Base-by-base conservation (phyloP, 2,888 invertebrate species). In the Tetragonisca angustula region DNA sequence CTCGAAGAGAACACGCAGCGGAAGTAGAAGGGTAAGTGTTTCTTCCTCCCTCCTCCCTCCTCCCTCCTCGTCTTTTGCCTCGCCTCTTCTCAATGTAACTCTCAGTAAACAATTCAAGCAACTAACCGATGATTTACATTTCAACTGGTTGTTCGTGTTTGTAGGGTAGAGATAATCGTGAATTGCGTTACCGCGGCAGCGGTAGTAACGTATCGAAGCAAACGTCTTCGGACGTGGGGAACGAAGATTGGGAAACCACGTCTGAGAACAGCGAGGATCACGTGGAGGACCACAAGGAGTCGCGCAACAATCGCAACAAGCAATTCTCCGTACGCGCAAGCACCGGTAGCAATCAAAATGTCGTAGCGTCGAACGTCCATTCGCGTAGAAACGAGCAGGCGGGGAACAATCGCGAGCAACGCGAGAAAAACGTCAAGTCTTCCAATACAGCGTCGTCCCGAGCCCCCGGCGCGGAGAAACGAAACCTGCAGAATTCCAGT, bases 221-320 rank as follows among this genome's bases (percentile, higher is more conserved):
- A 69, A 91, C 93, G 69, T 93, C 93, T 0, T 90, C 93, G 9
- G 94, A 94, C 83, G 95, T 95, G 17, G 96, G 96, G 85, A 96
- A 96, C 88, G 96, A 96, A 91, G 96, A 97, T 91, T 97, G 97
- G 97, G 98, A 97, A 93, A 97, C 97, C 67, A 97, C 97, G 27
- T 97, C 97, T 13, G 98, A 98, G 94, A 97, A 97, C 95, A 97
- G 97, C 94, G 97, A 96, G 85, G 94, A 93, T 36, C 95, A 94
- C 64, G 86, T 91, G 17, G 95, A 94, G 78, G 95, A 94, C 71
- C 90, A 93, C 36, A 94, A 95, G 81, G 93, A 93, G 17, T 88
- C 90, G 68, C 91, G 92, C 72, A 92, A 90, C 69, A 90, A 86
- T 59, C 93, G 94, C 61, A 92, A 91, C 76, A 94, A 92, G 78